Base-by-base conservation (phyloP, 2,888 invertebrate genomes). In the Allophyes oxyacanthae region DNA sequence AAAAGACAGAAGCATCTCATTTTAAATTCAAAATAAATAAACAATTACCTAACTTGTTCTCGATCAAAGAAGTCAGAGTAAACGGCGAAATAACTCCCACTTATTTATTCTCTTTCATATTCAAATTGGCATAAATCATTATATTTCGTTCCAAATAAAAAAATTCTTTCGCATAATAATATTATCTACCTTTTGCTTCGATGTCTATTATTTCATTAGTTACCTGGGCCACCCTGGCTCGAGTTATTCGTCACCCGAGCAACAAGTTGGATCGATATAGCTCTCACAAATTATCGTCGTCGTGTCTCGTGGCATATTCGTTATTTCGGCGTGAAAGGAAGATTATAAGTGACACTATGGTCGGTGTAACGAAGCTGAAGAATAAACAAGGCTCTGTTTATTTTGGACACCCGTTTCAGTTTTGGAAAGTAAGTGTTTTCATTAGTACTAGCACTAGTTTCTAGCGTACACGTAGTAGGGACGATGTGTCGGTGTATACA, bases 351-450 rank as follows among this genome's bases (percentile, higher is more conserved):
- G 40, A 32, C 32, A 41, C 11, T 1, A 65, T 65, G 65, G 72
- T 86, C 36, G 71, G 80, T 10, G 40, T 78, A 5, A 57, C 73
- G 6, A 83, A 83, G 61, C 58, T 72, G 33, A 78, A 83, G 66
- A 67, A 72, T 48, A 83, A 82, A 66, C 75, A 84, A 42, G 52
- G 51, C 14, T 11, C 68, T 0, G 82, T 90, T 34, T 89, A 90
- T 63, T 89, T 87, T 57, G 90, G 90, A 56, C 90, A 90, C 72
- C 89, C 90, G 0, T 75, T 77, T 25, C 80, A 82, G 42, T 90
- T 90, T 79, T 90, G 90, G 90, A 81, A 77, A 78, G 90, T 90
- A 66, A 75, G 82, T 75, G 26, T 30, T 2, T 28, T 28, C 4
- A 20, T 20, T 4, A 20, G 20, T 20, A 20, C 20, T 20, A 20